Evolutionary conservation across 2,888 invertebrate species (phyloP), one percentile per base, ranked within the genome.

Genomic region (Anorthoa munda): DNA sequence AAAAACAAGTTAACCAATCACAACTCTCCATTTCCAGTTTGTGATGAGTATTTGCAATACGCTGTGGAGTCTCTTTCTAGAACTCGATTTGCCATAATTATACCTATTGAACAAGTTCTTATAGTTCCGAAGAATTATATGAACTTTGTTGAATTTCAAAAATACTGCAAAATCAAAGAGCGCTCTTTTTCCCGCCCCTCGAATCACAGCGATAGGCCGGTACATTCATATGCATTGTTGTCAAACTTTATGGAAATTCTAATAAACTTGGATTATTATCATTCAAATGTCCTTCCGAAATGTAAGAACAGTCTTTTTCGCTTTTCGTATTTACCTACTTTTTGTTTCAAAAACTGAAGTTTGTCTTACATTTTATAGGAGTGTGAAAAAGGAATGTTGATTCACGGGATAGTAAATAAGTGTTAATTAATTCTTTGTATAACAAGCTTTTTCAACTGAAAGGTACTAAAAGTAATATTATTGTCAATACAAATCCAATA

Each of bases 241-340:
- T 51, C 64, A 68, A 86, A 86, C 83, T 85, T 86, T 81, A 77
- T 81, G 83, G 63, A 81, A 79, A 83, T 86, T 86, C 60, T 75
- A 75, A 83, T 79, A 83, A 81, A 85, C 72, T 81, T 76, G 71
- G 65, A 70, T 76, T 77, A 81, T 69, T 78, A 48, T 75, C 60
- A 81, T 83, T 72, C 67, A 77, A 84, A 86, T 79, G 64, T 66
- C 58, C 51, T 69, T 68, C 45, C 13, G 45, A 55, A 77, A 79
- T 72, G 55, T 61, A 67, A 56, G 21, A 65, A 48, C 48, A 58
- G n/a, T 39, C 11, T 70, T 66, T 59, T 59, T 46, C 4, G n/a
- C 21, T 66, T 59, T 65, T 45, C n/a, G 1, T 21, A 5, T 58
- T 31, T 58, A 59, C 31, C 11, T n/a, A 45, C 15, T 60, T 51